These are phyloP conservation scores for Cepaea hortensis DNA, from an alignment of 2,888 invertebrate species.

Conservation along the genomic window DNA sequence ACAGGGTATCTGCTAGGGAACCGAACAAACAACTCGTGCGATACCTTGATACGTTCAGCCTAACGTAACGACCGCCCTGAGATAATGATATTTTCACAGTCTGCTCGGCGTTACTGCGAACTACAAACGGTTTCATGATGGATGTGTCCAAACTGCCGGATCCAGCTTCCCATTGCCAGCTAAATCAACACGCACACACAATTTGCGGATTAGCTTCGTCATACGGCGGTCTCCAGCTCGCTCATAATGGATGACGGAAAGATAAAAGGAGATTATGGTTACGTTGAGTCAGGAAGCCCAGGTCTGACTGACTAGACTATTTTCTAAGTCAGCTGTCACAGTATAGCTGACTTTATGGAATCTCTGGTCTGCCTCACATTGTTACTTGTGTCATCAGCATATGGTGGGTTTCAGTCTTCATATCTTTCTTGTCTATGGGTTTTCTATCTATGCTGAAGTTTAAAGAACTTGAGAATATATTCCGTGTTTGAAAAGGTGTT, in stretches of 20 bases:
- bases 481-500: too few relatives aligned
- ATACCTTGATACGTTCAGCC: too few relatives aligned
- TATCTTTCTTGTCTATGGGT: too few relatives aligned
- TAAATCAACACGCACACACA: conserved; percentile 14
- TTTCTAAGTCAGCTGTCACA: not conserved
- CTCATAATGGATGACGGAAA: not conserved
- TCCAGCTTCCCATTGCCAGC: not conserved
- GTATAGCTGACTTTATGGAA: not conserved
- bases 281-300: not conserved
- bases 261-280: not conserved
- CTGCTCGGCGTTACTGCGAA: not conserved
- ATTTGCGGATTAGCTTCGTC: conserved; percentile 5
- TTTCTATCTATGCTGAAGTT: too few relatives aligned
- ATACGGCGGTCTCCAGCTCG: not conserved
- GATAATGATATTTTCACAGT: not conserved
- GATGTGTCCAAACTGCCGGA: conserved; percentile 17
- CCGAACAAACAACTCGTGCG: too few relatives aligned
- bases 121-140: not conserved
- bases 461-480: too few relatives aligned
- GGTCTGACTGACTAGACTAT: not conserved
- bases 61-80: not conserved
- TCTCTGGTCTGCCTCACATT: too few relatives aligned
- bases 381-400: too few relatives aligned
- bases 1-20: too few relatives aligned
- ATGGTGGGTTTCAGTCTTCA: too few relatives aligned